phyloP scores from a whole-genome alignment of 2,113 vertebrate genomes.

The Otus sunia region DNA sequence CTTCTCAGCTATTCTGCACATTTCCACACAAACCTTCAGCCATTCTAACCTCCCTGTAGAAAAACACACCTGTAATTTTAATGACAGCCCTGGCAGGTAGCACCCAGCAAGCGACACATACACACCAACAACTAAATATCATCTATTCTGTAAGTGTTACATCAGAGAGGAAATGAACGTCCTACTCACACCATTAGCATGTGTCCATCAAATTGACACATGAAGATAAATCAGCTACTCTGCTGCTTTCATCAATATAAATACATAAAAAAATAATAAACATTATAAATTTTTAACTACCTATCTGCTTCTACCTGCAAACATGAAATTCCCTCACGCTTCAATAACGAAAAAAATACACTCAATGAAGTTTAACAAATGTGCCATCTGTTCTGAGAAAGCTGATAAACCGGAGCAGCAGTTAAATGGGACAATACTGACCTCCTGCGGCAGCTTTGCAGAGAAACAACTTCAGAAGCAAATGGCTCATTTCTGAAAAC shows the following conservation, averaged over 20 bases:
- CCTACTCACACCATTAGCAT: constrained; percentile 15
- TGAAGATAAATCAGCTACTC: constrained; percentile 39
- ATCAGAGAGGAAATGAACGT: neutral
- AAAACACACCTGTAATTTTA: neutral
- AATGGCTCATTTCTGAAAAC: neutral
- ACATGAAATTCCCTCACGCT: constrained; percentile 60
- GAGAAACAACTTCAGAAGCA: neutral
- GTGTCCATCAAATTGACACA: constrained; percentile 35
- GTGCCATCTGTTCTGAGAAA: constrained; percentile 34
- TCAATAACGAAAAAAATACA: constrained; percentile 55
- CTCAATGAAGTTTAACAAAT: constrained; percentile 64
- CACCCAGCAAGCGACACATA: neutral
- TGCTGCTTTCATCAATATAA: constrained; percentile 46
- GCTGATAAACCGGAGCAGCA: neutral
- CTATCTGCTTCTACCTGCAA: constrained; percentile 43
- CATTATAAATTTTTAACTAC: constrained; percentile 50
- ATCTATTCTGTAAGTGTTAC: neutral
- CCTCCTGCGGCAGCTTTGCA: constrained; percentile 43
- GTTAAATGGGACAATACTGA: constrained; percentile 32
- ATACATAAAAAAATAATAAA: constrained; percentile 59
- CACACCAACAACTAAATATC: neutral
- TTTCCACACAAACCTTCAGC: neutral
- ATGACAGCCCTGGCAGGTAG: neutral
- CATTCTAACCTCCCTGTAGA: neutral
- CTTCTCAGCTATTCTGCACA: neutral